These are phyloP conservation scores for Ceratosolen fusciceps DNA, from an alignment of 1,140 invertebrate species.

Conservation along the genomic window DNA sequence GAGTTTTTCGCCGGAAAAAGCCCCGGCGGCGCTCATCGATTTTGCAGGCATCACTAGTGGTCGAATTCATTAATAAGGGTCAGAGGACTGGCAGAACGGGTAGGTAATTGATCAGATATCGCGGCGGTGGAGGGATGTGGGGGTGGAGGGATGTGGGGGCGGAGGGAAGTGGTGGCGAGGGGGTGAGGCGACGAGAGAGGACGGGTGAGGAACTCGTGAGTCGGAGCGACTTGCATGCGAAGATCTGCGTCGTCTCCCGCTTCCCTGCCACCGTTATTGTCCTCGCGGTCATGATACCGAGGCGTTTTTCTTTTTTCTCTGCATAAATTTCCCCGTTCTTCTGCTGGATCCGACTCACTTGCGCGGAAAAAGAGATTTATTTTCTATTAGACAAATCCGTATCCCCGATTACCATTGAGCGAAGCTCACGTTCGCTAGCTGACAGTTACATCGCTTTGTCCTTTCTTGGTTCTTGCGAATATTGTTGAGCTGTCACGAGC, in stretches of 20 bases:
- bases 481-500: not conserved
- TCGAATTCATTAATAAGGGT: too few species aligned
- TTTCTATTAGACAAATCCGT: slow-evolving; percentile 1
- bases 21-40: not conserved
- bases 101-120: too few species aligned
- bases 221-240: not conserved
- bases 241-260: not conserved
- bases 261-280: not conserved
- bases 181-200: too few species aligned
- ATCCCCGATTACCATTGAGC: not conserved
- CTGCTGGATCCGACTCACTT: not conserved
- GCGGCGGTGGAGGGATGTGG: too few species aligned
- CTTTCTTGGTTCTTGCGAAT: not conserved
- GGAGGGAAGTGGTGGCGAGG: too few species aligned
- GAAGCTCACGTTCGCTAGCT: not conserved
- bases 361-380: not conserved
- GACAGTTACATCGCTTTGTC: not conserved
- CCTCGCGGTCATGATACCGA: not conserved
- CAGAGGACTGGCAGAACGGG: too few species aligned
- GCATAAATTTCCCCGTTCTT: not conserved
- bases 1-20: not conserved
- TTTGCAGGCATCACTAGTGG: too few species aligned
- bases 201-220: not conserved
- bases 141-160: too few species aligned
- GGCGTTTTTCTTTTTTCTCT: not conserved